Evolutionary conservation across 2,113 vertebrate genomes (phyloP), one percentile per base, ranked within the genome.

Genomic region (Lanius ludovicianus): DNA sequence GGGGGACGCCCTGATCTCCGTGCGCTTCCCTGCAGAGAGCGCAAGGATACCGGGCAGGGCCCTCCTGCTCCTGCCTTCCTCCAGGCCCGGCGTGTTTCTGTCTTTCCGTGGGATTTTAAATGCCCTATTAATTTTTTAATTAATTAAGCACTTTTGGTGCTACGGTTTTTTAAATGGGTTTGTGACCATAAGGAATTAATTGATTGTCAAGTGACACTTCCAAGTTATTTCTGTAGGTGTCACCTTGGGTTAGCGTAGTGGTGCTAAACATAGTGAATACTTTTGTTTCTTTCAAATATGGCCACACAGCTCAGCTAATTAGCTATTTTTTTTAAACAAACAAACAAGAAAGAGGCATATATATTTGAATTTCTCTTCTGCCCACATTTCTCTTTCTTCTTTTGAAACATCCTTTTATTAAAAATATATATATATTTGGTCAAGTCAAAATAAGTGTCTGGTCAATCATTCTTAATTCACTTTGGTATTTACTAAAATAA

Each of bases 221-320:
- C 89, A 89, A 94, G 49, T 79, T 81, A 35, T 91, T 96, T 97
- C 94, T 94, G 96, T 97, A 88, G 53, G 91, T 97, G 94, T 91
- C 84, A 82, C 94, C 89, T 89, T 83, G 96, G 78, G 78, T 93
- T 95, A 95, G 42, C 0, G 2, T 76, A 81, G 73, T 5, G 3
- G 47, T 70, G 69, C 44, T 78, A 57, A 84, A 44, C 41, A 12
- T 0, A 47, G 47, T 2, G 1, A 90, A 83, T 70, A 33, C 17
- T 87, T 86, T 42, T 41, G 7, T 68, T 94, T 77, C 78, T 41
- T 86, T 95, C 7, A 1, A 67, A 63, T 81, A 68, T 56, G 69
- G 68, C 22, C 53, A 37, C 67, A 49, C 47, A 56, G 74, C 74
- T 37, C 4, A 3, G 35, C 62, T 85, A 93, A 83, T 85, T 49